Conservation (phyloP, 2,113 vertebrate genomes). For the Paralichthys olivaceus region DNA sequence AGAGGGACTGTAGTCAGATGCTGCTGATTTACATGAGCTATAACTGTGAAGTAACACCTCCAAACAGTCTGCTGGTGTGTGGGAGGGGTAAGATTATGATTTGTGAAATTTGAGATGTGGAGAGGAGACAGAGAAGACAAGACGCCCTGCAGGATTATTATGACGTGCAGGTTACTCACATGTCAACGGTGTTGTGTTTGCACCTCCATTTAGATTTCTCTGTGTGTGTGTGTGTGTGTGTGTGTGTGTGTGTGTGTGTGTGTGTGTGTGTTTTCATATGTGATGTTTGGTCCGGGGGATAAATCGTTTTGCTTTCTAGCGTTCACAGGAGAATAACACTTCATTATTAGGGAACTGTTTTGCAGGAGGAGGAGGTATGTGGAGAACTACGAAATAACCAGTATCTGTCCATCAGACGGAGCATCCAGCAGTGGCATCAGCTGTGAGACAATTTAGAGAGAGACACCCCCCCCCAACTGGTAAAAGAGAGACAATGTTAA, state of each 20-base stretch:
- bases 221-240: too few species aligned
- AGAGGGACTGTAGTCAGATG: constrained; percentile 72
- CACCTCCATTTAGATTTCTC: not conserved
- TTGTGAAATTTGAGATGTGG: constrained; percentile 19
- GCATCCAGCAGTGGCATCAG: constrained; percentile 9
- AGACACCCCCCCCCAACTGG: too few species aligned
- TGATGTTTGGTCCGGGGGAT: constrained; percentile 35
- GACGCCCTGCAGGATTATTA: not conserved
- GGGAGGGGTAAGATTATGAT: not conserved
- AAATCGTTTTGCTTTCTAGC: constrained; percentile 36
- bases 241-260: not conserved
- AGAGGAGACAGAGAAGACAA: constrained; percentile 1
- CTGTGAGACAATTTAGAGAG: not conserved
- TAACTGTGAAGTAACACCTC: constrained; percentile 11
- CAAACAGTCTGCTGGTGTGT: constrained; percentile 1
- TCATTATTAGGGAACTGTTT: constrained; percentile 30
- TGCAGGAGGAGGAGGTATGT: constrained; percentile 25
- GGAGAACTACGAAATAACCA: not conserved
- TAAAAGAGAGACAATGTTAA: not conserved
- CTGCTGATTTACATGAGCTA: not conserved
- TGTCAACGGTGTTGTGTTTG: constrained; percentile 12
- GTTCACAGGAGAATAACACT: constrained; percentile 51
- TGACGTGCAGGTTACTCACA: constrained; percentile 3
- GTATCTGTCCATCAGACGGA: constrained; percentile 14
- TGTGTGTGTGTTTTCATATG: constrained; percentile 25